phyloP scores from a whole-genome alignment of 1,140 invertebrate genomes.

The Bursaphelenchus mucronatus region DNA sequence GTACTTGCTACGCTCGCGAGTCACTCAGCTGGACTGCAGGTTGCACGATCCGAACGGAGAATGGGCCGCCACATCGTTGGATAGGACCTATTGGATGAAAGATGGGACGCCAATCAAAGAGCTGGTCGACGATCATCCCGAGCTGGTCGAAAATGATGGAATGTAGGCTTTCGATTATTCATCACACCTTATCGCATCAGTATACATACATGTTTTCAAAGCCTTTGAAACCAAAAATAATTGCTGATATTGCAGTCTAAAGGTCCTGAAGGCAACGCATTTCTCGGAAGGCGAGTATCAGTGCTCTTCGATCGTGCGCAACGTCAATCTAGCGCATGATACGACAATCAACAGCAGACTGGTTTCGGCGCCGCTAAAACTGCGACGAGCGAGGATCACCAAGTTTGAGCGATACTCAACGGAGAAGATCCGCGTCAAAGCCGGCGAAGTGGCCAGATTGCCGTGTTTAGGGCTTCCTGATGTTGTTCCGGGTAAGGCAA shows the following conservation, averaged over 20 bases:
- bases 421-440: slow-evolving; percentile 23
- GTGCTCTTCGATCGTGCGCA: slow-evolving; percentile 36
- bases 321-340: slow-evolving; percentile 22
- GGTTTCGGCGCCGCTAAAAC: slow-evolving; percentile 38
- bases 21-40: slow-evolving; percentile 28
- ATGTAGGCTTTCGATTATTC: too few species aligned
- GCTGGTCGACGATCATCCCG: slow-evolving; percentile 25
- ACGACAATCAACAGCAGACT: slow-evolving; percentile 31
- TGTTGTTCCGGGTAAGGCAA: background rate
- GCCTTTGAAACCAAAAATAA: slow-evolving; percentile 19
- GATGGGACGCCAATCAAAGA: slow-evolving; percentile 30
- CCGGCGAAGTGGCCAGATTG: slow-evolving; percentile 33
- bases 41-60: slow-evolving; percentile 11
- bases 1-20: slow-evolving; percentile 23
- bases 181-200: slow-evolving; percentile 10
- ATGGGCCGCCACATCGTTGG: slow-evolving; percentile 26
- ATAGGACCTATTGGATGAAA: slow-evolving; percentile 35
- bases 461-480: slow-evolving; percentile 40
- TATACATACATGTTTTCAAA: slow-evolving; percentile 1
- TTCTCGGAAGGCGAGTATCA: slow-evolving; percentile 42
- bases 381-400: slow-evolving; percentile 36
- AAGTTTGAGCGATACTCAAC: slow-evolving; percentile 38
- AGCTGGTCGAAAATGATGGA: slow-evolving; percentile 26
- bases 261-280: slow-evolving; percentile 28
- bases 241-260: slow-evolving; percentile 29